Evolutionary conservation across 2,113 vertebrate genomes (phyloP), one percentile per base, ranked within the genome.

Genomic region (Notarius lentiginosus): DNA sequence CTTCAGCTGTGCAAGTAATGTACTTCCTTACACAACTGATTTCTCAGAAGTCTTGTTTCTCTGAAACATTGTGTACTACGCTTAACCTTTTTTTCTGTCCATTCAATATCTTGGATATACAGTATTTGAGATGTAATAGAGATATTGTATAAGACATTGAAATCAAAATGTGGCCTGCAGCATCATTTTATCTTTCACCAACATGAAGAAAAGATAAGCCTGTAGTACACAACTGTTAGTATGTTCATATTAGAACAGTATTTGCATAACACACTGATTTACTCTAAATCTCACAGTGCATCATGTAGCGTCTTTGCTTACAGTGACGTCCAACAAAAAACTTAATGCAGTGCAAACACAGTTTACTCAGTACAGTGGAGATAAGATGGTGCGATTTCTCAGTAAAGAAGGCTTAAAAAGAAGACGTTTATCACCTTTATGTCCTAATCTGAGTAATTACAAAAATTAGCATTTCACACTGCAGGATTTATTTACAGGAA

Each of bases 251-350:
- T 22, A 51, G 73, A 55, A 2, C 75, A n/a, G 14, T 17, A 79
- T 17, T 27, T 8, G n/a, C 6, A 0, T 27, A n/a, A 77, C 2
- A 5, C 75, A n/a, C 11, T 27, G 51, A 55, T 55, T 55, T 79
- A 55, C 75, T 79, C 24, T n/a, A 27, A 55, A 27, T 79, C 75
- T 51, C 75, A 55, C 75, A 79, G 55, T 51, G 47, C 73, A n/a
- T 12, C 47, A 7, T 10, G 22, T 2, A 14, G 41, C 72, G 1
- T 51, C 47, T 51, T 76, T 53, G 22, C 49, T 76, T 24, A 76
- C 22, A 14, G 47, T 53, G 22, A 76, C 22, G 22, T 76, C 73
- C n/a, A 0, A 47, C 8, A 34, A 7, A 70, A 34, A 34, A 10
- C 30, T 47, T 24, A 22, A 49, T 6, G 73, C 73, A 75, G 1